A percentile compares a stretch with the other conserved stretches of the same genome.
phyloP scores from a whole-genome alignment of 2,888 invertebrate species.

The Elaeidobius kamerunicus region DNA sequence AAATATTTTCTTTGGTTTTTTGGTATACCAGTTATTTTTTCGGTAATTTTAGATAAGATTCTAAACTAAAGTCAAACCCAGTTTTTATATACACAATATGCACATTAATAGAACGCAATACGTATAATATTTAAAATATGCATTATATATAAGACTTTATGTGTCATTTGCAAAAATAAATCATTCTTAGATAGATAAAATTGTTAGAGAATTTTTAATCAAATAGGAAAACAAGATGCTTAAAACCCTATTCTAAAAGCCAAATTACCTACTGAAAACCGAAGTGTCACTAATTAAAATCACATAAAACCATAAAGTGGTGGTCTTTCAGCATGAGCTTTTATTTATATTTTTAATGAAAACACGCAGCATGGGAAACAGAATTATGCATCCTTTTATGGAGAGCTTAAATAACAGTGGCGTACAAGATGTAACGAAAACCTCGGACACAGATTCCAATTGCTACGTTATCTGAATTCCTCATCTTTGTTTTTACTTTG shows the following conservation, averaged over 20 bases:
- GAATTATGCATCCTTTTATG: slow-evolving; percentile 45
- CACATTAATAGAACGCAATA: no score
- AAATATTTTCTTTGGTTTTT: no score
- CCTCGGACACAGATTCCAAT: slow-evolving; percentile 46
- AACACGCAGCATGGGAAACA: slow-evolving; percentile 42
- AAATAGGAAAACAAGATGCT: slow-evolving; percentile 9
- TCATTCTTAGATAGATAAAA: no score
- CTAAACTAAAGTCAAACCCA: no score
- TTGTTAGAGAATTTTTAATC: no score
- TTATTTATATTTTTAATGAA: slow-evolving; percentile 36
- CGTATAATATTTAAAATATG: no score
- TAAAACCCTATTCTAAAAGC: neutral
- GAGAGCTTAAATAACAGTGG: slow-evolving; percentile 46
- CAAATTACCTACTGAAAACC: slow-evolving; percentile 16
- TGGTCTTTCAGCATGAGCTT: slow-evolving; percentile 33
- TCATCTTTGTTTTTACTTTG: slow-evolving; percentile 36
- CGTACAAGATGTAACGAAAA: slow-evolving; percentile 47
- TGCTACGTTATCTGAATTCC: slow-evolving; percentile 43
- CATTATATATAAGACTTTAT: no score
- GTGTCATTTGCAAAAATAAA: no score
- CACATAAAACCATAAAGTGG: slow-evolving; percentile 29
- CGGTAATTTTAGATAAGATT: no score
- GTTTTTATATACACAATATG: no score
- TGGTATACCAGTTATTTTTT: no score
- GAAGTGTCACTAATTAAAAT: slow-evolving; percentile 27